Conservation (phyloP, 2,113 vertebrate genomes). For the Neolamprologus fasciatus region DNA sequence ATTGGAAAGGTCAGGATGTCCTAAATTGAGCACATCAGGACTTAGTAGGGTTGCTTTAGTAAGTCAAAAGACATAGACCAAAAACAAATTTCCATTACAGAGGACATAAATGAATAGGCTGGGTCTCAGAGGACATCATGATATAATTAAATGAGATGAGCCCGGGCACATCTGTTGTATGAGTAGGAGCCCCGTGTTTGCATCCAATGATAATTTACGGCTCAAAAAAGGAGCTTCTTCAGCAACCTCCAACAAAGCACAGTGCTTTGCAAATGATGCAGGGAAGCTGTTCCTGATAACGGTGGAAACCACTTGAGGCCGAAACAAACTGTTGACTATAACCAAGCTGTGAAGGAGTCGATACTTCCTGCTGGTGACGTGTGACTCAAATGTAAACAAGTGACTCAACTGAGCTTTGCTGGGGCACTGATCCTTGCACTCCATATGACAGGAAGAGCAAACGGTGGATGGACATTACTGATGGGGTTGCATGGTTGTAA, state of each 20-base stretch:
- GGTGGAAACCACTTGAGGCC: background rate
- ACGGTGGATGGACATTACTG: background rate
- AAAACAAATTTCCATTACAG: background rate
- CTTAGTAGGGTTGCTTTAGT: background rate
- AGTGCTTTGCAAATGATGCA: background rate
- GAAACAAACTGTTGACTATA: background rate
- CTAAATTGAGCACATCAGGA: background rate
- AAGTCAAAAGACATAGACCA: background rate
- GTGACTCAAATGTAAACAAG: background rate
- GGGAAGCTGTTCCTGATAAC: background rate
- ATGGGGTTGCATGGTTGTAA: background rate
- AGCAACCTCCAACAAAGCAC: background rate
- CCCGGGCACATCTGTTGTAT: accelerated
- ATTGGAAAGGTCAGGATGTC: background rate
- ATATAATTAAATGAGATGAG: background rate
- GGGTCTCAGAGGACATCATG: background rate
- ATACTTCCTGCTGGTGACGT: background rate
- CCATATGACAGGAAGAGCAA: background rate
- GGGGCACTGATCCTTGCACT: background rate
- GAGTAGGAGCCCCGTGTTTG: background rate
- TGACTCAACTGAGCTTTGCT: background rate
- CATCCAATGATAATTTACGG: background rate
- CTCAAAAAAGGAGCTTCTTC: background rate
- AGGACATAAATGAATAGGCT: background rate
- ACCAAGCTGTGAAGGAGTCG: background rate